Conservation (phyloP, 2,888 invertebrate genomes). For the Cecidostiba fungosa region DNA sequence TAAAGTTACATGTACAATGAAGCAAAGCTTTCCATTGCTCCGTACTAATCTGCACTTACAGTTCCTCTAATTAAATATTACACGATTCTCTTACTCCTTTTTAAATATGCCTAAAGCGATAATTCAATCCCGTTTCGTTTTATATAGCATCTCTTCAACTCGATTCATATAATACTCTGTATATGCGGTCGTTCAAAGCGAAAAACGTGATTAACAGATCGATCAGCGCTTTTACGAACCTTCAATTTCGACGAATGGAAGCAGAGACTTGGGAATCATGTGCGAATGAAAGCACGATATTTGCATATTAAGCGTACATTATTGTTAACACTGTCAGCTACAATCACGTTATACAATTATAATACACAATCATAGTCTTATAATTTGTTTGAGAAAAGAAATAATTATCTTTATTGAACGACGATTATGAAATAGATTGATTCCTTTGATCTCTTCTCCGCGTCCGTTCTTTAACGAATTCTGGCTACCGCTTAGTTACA, state of each 20-base stretch:
- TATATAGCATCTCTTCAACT: conserved; percentile 44
- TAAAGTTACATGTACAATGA: not conserved
- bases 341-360: conserved; percentile 8
- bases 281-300: not conserved
- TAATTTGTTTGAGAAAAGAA: not conserved
- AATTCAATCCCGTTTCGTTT: conserved; percentile 43
- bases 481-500: conserved; percentile 45
- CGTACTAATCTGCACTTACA: conserved; percentile 41
- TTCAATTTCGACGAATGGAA: conserved; percentile 48
- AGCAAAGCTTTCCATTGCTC: conserved; percentile 11
- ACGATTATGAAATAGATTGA: not conserved
- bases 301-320: not conserved
- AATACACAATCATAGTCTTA: not conserved
- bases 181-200: conserved; percentile 27
- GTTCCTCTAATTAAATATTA: conserved; percentile 47
- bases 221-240: conserved; percentile 52
- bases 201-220: conserved; percentile 52
- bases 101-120: conserved; percentile 46
- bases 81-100: conserved; percentile 39
- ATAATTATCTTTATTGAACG: not conserved
- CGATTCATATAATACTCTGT: conserved; percentile 18
- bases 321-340: not conserved
- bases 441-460: conserved; percentile 34
- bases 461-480: conserved; percentile 1
- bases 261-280: conserved; percentile 46